These are phyloP conservation scores for Phortica magna DNA, from an alignment of 2,888 invertebrate species.

Conservation along the genomic window DNA sequence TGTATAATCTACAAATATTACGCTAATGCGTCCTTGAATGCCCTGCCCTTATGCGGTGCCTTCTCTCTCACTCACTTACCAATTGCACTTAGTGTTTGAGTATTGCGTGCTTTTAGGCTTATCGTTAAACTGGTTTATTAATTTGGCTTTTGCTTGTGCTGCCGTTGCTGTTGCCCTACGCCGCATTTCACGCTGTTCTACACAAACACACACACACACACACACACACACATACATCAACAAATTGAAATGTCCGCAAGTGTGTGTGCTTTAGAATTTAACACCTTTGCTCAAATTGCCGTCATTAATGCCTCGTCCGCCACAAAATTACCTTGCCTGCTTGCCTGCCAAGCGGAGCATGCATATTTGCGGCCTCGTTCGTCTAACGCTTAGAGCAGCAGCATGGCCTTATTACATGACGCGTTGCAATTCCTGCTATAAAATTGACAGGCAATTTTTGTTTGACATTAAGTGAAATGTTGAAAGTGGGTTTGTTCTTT, in stretches of 20 bases:
- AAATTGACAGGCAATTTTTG: no score
- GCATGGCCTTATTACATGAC: no score
- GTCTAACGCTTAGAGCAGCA: no score
- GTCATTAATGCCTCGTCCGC: background rate
- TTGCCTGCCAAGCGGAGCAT: background rate
- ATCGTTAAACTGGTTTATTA: background rate
- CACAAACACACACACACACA: no score
- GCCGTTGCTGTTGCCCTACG: no score
- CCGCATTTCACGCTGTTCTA: background rate
- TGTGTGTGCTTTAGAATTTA: slow-evolving; percentile 1
- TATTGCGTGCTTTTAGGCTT: slow-evolving; percentile 18
- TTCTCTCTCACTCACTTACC: background rate
- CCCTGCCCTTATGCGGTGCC: no score
- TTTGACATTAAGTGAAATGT: no score
- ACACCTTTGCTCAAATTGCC: background rate
- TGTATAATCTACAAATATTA: no score
- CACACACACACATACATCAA: background rate
- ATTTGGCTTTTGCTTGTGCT: background rate
- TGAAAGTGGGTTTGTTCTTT: no score
- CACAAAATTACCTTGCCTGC: background rate
- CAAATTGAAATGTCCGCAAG: slow-evolving; percentile 3
- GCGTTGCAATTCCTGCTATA: no score
- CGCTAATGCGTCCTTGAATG: no score
- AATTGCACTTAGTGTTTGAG: background rate
- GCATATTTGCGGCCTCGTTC: no score